These are phyloP conservation scores for Pharmacophagus antenor DNA, from an alignment of 2,888 invertebrate genomes.

Conservation along the genomic window DNA sequence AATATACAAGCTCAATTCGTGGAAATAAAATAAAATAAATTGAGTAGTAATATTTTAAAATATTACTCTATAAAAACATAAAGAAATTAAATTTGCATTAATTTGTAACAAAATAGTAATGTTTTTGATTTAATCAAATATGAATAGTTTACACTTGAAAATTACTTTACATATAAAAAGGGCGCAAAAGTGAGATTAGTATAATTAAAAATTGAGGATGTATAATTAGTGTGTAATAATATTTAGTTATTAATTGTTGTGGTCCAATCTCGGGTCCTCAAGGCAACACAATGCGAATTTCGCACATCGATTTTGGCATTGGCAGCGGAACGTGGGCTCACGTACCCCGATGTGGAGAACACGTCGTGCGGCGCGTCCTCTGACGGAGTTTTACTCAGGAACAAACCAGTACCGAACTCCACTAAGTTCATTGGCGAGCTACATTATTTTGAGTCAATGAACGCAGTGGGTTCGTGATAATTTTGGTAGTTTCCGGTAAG, in stretches of 20 bases:
- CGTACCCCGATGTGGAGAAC: constrained; percentile 82
- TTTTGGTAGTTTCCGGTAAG: constrained; percentile 59
- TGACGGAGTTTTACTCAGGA: constrained; percentile 94
- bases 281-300: constrained; percentile 62
- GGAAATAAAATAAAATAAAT: constrained; percentile 5
- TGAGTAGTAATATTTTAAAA: background rate
- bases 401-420: constrained; percentile 96
- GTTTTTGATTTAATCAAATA: background rate
- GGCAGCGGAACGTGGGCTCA: constrained; percentile 60
- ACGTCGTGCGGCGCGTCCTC: constrained; percentile 90
- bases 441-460: constrained; percentile 51
- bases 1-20: constrained; percentile 14
- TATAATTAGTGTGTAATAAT: constrained; percentile 5
- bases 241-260: constrained; percentile 28
- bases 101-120: no score
- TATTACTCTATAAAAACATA: no score
- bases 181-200: no score
- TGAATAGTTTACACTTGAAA: no score
- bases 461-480: constrained; percentile 49
- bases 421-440: constrained; percentile 97
- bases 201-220: constrained; percentile 25
- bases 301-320: constrained; percentile 58
- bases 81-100: no score
- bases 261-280: constrained; percentile 42
- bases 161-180: no score